These are phyloP conservation scores for Acrossocheilus fasciatus DNA, from an alignment of 2,797 vertebrate species.

Conservation along the genomic window DNA sequence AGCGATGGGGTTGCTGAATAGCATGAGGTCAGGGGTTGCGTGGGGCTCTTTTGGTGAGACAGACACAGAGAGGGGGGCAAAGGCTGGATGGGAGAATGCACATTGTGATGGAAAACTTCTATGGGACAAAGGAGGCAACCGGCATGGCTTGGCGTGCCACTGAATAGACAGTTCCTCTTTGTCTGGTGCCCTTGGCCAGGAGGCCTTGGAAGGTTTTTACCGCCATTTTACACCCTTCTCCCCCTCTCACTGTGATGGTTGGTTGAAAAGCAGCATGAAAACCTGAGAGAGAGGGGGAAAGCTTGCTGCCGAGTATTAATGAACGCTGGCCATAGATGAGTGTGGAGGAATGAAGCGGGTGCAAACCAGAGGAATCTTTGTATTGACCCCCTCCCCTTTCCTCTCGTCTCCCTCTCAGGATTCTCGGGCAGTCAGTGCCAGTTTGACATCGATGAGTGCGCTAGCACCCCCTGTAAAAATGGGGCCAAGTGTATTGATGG, in stretches of 20 bases:
- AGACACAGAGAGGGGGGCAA: constrained; percentile 54
- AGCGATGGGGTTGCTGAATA: constrained; percentile 73
- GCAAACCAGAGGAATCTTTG: constrained; percentile 43
- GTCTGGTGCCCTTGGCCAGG: constrained; percentile 75
- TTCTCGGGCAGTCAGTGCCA: constrained; percentile 92
- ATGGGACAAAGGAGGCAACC: constrained; percentile 77
- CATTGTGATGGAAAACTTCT: constrained; percentile 83
- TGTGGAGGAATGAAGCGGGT: constrained; percentile 61
- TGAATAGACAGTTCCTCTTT: constrained; percentile 78
- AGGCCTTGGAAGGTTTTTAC: constrained; percentile 78
- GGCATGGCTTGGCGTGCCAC: constrained; percentile 74
- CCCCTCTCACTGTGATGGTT: constrained; percentile 50
- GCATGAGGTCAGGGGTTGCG: constrained; percentile 71
- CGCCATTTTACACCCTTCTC: constrained; percentile 53
- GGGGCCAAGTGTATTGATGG: constrained; percentile 93
- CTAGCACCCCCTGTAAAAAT: constrained; percentile 95
- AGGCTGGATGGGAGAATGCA: constrained; percentile 74
- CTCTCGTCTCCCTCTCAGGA: constrained; percentile 77
- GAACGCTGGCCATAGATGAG: constrained; percentile 46
- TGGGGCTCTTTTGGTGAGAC: constrained; percentile 67
- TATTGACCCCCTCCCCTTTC: constrained; percentile 57
- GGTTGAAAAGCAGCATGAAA: constrained; percentile 53
- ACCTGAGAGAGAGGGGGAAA: constrained; percentile 19
- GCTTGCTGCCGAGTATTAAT: constrained; percentile 35
- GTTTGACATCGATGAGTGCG: constrained; percentile 92